phyloP scores from a whole-genome alignment of 2,113 vertebrate species.

The Sinocyclocheilus anshuiensis region DNA sequence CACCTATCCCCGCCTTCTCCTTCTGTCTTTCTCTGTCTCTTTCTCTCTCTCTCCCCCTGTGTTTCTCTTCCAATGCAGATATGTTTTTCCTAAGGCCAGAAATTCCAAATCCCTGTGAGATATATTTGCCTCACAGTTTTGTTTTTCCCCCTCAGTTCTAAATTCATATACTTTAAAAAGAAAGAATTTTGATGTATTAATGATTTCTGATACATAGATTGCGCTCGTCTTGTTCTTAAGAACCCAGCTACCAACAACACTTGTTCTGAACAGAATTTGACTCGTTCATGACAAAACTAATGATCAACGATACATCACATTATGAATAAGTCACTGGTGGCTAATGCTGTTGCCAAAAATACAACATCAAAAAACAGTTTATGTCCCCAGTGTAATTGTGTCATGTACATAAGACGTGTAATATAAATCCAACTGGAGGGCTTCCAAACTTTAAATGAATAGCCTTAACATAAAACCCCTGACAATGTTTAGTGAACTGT shows the following conservation, averaged over 20 bases:
- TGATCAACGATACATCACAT: neutral
- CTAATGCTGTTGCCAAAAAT: conserved; percentile 4
- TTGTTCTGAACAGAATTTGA: neutral
- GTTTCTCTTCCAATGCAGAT: neutral
- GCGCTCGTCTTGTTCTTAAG: neutral
- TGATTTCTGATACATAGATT: neutral
- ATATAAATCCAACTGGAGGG: neutral
- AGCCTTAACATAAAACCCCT: neutral
- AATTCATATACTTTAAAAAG: neutral
- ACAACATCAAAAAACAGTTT: neutral
- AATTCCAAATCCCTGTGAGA: neutral
- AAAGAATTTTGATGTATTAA: neutral
- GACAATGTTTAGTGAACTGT: neutral
- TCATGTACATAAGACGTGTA: neutral
- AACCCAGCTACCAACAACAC: neutral
- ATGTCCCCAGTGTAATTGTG: neutral
- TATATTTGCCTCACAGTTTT: neutral
- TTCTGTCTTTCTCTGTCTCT: neutral
- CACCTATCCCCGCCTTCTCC: neutral
- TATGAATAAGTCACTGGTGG: neutral
- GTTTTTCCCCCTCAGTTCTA: neutral
- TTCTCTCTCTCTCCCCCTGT: neutral
- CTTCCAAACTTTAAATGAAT: conserved; percentile 14
- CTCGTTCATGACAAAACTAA: neutral
- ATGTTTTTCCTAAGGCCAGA: conserved; percentile 22